Evolutionary conservation across 2,113 vertebrate species (phyloP).

Genomic region (Ivindomyrus marchei): DNA sequence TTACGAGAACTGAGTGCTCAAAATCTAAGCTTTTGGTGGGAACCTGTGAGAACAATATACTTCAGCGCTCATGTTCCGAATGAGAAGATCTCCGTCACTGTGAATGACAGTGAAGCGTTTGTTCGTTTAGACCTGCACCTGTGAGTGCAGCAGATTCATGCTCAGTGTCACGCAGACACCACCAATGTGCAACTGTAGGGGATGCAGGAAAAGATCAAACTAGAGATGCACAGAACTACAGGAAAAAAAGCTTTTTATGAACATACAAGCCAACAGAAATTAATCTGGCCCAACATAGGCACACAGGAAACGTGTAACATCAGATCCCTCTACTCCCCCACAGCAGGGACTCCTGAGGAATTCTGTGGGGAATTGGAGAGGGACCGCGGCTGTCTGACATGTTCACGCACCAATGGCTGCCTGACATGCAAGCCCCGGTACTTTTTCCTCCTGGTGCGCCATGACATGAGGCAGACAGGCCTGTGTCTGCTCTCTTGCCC

Average conservation of each 20-base stretch:
- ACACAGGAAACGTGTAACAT: not conserved
- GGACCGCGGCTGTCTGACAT: constrained; percentile 87
- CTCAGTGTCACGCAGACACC: not conserved
- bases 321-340: not conserved
- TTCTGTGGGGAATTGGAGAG: not conserved
- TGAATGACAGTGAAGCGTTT: not conserved
- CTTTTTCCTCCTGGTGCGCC: constrained; percentile 95
- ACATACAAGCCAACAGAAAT: not conserved
- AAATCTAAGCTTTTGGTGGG: not conserved
- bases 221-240: not conserved
- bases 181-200: not conserved
- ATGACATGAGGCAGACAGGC: constrained; percentile 92
- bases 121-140: not conserved
- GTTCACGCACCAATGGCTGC: constrained; percentile 95
- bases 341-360: not conserved
- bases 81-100: not conserved
- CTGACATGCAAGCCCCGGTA: constrained; percentile 92
- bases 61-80: not conserved
- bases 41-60: not conserved
- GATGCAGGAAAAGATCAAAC: not conserved
- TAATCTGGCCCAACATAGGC: not conserved
- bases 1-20: not conserved
- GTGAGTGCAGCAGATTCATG: not conserved
- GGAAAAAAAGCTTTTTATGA: not conserved
- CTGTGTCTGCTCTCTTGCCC: constrained; percentile 94